Evolutionary conservation across 2,113 vertebrate species (phyloP).

Genomic region (human): GRCh38 chr1:8191001-8191500

Average conservation of each 20-base stretch:
- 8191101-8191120: too few relatives aligned
- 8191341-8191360: conserved; percentile 94
- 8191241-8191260: conserved; percentile 91
- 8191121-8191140: too few relatives aligned
- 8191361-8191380: conserved; percentile 94
- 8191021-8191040: too few relatives aligned
- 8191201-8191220: too few relatives aligned
- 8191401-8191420: conserved; percentile 93
- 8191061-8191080: too few relatives aligned
- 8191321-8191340: conserved; percentile 96
- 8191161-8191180: too few relatives aligned
- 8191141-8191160: too few relatives aligned
- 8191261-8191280: conserved; percentile 78
- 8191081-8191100: too few relatives aligned
- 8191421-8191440: conserved; percentile 94
- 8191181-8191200: too few relatives aligned
- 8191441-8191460: conserved; percentile 95
- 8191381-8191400: conserved; percentile 92
- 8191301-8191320: conserved; percentile 95
- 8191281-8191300: conserved; percentile 94
- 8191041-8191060: not conserved
- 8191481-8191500: conserved; percentile 96
- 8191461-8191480: conserved; percentile 92
- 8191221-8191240: conserved; percentile 91
- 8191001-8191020: not conserved